A percentile compares a stretch with the other conserved stretches of the same genome.
Evolutionary conservation across 2,888 invertebrate genomes (phyloP).

Genomic region (Drosophila limbata): DNA sequence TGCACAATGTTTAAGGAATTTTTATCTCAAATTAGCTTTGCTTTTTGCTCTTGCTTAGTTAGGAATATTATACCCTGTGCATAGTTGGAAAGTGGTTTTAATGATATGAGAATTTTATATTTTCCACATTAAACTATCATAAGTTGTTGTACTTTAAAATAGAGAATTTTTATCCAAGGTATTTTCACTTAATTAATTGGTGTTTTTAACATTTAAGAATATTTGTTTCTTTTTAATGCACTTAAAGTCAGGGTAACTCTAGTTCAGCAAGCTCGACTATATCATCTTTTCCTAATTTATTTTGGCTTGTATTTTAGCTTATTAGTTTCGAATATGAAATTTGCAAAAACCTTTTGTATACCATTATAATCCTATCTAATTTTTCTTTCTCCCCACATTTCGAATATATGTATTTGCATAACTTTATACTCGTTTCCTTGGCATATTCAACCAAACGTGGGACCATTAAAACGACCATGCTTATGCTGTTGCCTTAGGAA

Average conservation of each 20-base stretch:
- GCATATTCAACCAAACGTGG: constrained; percentile 14
- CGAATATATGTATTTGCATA: constrained; percentile 4
- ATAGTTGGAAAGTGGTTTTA: background rate
- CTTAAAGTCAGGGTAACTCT: background rate
- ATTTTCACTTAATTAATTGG: too few species aligned
- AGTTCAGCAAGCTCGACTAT: background rate
- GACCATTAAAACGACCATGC: constrained; percentile 16
- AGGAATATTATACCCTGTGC: background rate
- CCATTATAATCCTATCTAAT: constrained; percentile 17
- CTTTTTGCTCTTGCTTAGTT: background rate
- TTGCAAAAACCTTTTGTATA: constrained; percentile 8
- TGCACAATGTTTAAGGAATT: background rate
- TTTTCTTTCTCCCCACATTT: constrained; percentile 11
- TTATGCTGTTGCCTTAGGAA: constrained; percentile 10
- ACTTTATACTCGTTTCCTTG: constrained; percentile 3
- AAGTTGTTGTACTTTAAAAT: background rate
- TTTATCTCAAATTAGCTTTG: background rate
- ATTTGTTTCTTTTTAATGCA: too few species aligned
- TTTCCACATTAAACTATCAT: background rate
- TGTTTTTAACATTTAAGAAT: too few species aligned
- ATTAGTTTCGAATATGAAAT: constrained; percentile 21
- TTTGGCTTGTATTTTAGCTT: constrained; percentile 10
- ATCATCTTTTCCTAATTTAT: background rate
- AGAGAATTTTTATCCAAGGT: too few species aligned
- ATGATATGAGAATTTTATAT: background rate